phyloP scores from a whole-genome alignment of 2,888 invertebrate genomes.

The Anoplius nigerrimus region DNA sequence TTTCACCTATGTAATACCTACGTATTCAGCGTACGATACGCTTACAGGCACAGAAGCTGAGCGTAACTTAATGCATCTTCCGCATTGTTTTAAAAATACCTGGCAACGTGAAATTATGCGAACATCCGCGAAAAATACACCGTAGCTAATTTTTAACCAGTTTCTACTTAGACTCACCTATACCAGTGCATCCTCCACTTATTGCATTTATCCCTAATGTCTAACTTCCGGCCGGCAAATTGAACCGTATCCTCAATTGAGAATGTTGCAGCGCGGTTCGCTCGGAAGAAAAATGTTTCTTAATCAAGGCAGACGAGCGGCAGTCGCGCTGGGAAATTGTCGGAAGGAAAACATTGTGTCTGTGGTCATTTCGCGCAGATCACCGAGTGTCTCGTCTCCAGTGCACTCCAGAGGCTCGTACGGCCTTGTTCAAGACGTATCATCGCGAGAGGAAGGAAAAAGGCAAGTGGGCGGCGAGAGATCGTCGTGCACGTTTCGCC shows the following conservation, averaged over 20 bases:
- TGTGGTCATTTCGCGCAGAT: constrained; percentile 16
- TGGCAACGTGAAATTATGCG: no score
- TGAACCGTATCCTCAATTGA: not conserved
- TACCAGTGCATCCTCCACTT: no score
- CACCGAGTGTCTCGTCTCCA: constrained; percentile 33
- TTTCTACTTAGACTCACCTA: no score
- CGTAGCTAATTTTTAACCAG: no score
- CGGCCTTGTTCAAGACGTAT: constrained; percentile 20
- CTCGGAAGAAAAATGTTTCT: not conserved
- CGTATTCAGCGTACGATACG: no score
- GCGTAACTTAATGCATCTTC: no score
- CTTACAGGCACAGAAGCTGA: no score
- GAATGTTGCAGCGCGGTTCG: not conserved
- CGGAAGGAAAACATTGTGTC: constrained; percentile 9
- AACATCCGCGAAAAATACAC: no score
- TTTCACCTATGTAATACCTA: no score
- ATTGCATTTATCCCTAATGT: no score
- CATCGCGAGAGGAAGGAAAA: constrained; percentile 28
- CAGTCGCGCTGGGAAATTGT: constrained; percentile 27
- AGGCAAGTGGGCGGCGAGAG: constrained; percentile 29
- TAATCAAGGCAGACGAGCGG: not conserved
- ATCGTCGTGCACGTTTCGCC: constrained; percentile 45
- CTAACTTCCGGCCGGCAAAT: no score
- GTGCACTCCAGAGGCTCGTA: constrained; percentile 41
- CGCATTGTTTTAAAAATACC: no score